A percentile compares a stretch with the other conserved stretches of the same genome.
Conservation (phyloP, 2,888 invertebrate genomes). For the Hirtodrosophila cameraria region DNA sequence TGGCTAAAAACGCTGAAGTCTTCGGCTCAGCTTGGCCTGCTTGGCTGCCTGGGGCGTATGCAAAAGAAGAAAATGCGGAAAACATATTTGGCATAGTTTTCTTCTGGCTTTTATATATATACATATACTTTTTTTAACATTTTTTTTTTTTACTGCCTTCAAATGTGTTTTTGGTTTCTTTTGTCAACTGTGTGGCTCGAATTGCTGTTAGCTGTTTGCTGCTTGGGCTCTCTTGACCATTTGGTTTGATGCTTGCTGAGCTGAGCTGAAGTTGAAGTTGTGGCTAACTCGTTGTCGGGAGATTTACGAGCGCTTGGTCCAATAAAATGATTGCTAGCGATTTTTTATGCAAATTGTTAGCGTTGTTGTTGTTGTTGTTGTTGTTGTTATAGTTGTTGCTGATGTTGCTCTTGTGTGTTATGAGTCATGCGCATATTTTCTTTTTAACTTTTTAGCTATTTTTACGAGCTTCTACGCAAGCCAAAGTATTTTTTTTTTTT, state of each 20-base stretch:
- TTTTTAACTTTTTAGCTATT: slow-evolving; percentile 45
- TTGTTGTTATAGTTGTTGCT: slow-evolving; percentile 8
- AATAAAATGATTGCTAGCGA: slow-evolving; percentile 84
- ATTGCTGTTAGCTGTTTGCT: slow-evolving; percentile 11
- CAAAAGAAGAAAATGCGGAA: slow-evolving; percentile 72
- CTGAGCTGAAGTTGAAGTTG: no score
- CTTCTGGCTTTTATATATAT: slow-evolving; percentile 1
- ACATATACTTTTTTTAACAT: slow-evolving; percentile 5
- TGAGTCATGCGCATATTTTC: slow-evolving; percentile 71
- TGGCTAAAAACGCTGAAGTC: slow-evolving; percentile 28
- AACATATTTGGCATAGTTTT: slow-evolving; percentile 78
- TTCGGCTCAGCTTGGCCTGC: slow-evolving; percentile 14
- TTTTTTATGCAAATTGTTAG: slow-evolving; percentile 83
- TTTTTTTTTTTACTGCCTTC: slow-evolving; percentile 4
- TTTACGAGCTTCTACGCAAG: slow-evolving; percentile 63
- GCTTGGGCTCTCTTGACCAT: no score
- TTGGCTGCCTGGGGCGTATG: slow-evolving; percentile 62
- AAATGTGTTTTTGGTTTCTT: slow-evolving; percentile 8
- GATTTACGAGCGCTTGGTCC: slow-evolving; percentile 83
- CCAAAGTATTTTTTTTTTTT: slow-evolving; percentile 13
- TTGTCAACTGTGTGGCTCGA: slow-evolving; percentile 54
- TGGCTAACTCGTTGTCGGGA: slow-evolving; percentile 64
- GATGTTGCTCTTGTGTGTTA: slow-evolving; percentile 34
- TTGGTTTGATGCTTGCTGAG: slow-evolving; percentile 31
- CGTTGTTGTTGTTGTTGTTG: slow-evolving; percentile 57